Base-by-base conservation (phyloP, 2,113 vertebrate genomes). In the Ageneiosus marmoratus region DNA sequence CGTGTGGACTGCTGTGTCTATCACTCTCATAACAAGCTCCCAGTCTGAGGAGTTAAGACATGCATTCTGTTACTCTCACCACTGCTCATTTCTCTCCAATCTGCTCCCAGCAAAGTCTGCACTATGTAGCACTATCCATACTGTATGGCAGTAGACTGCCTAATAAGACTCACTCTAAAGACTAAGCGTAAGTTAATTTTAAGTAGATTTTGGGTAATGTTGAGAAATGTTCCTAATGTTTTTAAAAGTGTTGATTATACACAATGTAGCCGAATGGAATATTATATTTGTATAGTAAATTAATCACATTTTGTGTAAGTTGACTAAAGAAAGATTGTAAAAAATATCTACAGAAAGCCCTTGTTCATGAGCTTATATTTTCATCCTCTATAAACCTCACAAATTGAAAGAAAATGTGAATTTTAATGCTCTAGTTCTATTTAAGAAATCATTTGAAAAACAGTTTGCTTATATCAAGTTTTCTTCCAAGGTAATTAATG, bases 401-500 rank as follows among this genome's bases (percentile, higher is more conserved):
- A 70, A 69, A 70, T 8, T 34, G 65, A 4, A 2, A 32, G 16
- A 34, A 65, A 37, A 76, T 76, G 37, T 22, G 24, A 10, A 72
- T 79, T 58, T 74, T 44, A 51, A 70, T 65, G 83, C 46, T 93
- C 92, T 90, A 93, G 94, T 95, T 77, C 85, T 88, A 90, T 94
- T 92, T 94, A 93, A 95, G 94, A 95, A 95, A 95, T 94, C 93
- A 88, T 91, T 91, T 92, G 93, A 96, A 93, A 95, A 93, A 90
- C 44, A 89, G 92, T 93, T 93, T 94, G 87, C 91, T 93, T 91
- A 89, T 85, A 76, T 55, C 48, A 51, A 34, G 83, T 91, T 95
- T 93, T 94, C 93, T 94, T 94, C 95, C 94, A 94, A 94, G 94
- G 94, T 94, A 96, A 92, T 94, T 96, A 95, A 98, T 96, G 94